Evolutionary conservation across 2,113 vertebrate genomes (phyloP), one percentile per base, ranked within the genome.

Genomic region (Malurus cyaneus): DNA sequence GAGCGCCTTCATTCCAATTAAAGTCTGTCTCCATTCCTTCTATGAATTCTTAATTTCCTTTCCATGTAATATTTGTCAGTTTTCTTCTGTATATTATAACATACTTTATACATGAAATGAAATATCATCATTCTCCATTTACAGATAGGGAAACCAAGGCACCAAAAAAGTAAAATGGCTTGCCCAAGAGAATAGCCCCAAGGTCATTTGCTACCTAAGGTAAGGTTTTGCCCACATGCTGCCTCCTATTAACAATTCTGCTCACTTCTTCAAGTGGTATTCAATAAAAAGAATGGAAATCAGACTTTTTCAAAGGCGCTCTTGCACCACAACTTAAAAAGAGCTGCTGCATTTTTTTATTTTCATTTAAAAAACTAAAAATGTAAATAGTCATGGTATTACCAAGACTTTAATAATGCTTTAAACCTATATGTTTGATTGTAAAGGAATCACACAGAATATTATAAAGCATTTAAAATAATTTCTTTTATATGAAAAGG

Each of bases 281-380:
- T 64, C 89, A 93, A 97, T 93, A 96, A 95, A 97, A 97, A 97
- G 97, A 97, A 98, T 96, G 94, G 97, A 93, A 91, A 97, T 96
- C 46, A 94, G 93, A 96, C 54, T 86, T 92, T 96, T 92, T 94
- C 94, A 71, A 92, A 92, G 88, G 94, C 92, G 94, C 94, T 97
- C 83, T 97, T 95, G 93, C 53, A 91, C 76, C 54, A 92, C 74
- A 69, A 94, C 95, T 97, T 96, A 96, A 97, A 97, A 96, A 95
- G 96, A 96, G 92, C 95, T 95, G 87, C 95, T 94, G 85, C 65
- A 78, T 96, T 91, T 97, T 97, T 77, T 65, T 21, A 39, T 69
- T 86, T 82, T 78, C 64, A 8, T 88, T 89, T 61, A 85, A 96
- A 95, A 90, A 83, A 4, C 7, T 32, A 23, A 49, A 86, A 23